Percentiles rank a stretch among this genome's conserved stretches.
These are phyloP conservation scores for Atopsyche davidsoni DNA, from an alignment of 1,140 invertebrate genomes.

Conservation along the genomic window DNA sequence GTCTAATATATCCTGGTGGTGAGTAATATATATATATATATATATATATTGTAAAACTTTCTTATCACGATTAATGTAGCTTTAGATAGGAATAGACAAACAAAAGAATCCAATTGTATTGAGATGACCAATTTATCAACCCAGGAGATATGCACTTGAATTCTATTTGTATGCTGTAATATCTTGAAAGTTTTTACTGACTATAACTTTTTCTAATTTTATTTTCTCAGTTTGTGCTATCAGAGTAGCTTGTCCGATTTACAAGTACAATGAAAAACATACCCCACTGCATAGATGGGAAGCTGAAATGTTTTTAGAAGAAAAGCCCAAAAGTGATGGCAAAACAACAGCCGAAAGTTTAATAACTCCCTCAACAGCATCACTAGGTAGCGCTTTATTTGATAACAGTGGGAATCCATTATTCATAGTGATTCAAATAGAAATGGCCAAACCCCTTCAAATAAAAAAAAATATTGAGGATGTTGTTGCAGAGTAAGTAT, in stretches of 20 bases:
- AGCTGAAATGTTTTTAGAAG: constrained; percentile 2
- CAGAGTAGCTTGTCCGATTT: constrained; percentile 3
- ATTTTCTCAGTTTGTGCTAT: neutral
- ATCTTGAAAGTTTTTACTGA: neutral
- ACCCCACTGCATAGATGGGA: neutral
- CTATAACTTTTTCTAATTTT: neutral
- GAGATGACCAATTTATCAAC: neutral
- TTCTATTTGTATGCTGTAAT: neutral
- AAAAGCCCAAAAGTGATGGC: neutral
- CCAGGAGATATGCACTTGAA: neutral
- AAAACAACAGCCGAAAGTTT: neutral
- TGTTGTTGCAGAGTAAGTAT: no score
- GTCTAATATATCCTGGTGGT: constrained; percentile 10
- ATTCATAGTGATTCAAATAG: neutral
- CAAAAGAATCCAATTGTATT: neutral
- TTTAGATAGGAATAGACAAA: neutral
- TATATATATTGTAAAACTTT: neutral
- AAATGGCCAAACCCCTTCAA: neutral
- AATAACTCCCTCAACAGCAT: neutral
- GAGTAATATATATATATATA: no score
- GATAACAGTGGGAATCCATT: neutral
- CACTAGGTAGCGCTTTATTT: neutral
- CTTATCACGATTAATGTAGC: neutral
- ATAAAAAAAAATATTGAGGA: no score
- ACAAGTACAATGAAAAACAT: constrained; percentile 8